Conservation (phyloP, 1,140 invertebrate genomes). For the Drosophila guanche region DNA sequence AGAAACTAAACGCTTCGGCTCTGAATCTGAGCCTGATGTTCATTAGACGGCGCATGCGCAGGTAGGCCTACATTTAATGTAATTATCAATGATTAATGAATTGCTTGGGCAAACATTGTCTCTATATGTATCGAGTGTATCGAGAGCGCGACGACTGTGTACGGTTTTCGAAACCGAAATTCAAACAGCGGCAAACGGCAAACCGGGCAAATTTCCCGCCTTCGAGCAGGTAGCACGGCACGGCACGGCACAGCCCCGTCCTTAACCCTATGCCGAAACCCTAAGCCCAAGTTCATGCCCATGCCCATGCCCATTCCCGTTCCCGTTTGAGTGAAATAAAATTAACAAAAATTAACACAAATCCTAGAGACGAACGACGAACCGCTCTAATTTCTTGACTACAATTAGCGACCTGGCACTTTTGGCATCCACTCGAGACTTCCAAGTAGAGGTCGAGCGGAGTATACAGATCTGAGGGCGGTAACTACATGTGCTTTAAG, state of each 20-base stretch:
- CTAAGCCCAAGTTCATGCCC: conserved; percentile 5
- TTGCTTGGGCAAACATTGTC: conserved; percentile 73
- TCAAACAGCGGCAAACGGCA: not conserved
- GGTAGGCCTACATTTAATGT: conserved; percentile 78
- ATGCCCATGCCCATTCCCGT: too few relatives aligned
- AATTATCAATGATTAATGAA: conserved; percentile 82
- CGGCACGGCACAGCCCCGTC: not conserved
- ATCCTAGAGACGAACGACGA: conserved; percentile 32
- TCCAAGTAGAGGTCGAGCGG: conserved; percentile 37
- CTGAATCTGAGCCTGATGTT: conserved; percentile 24
- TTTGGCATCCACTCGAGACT: conserved; percentile 74
- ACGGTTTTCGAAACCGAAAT: conserved; percentile 29
- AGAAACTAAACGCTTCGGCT: conserved; percentile 50
- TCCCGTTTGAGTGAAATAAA: conserved; percentile 4
- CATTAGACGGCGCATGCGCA: conserved; percentile 52
- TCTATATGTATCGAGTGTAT: conserved; percentile 24
- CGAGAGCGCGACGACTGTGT: too few relatives aligned
- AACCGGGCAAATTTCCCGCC: not conserved
- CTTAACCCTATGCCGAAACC: conserved; percentile 13
- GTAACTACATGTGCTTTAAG: conserved; percentile 21
- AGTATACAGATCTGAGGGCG: conserved; percentile 19
- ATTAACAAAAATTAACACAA: conserved; percentile 43
- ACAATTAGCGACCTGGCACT: conserved; percentile 74
- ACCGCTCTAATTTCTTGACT: conserved; percentile 46
- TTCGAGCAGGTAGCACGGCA: too few relatives aligned